A percentile compares a stretch with the other conserved stretches of the same genome.
These are phyloP conservation scores for Anthopleura sola DNA, from an alignment of 64 coral and sea anemone species.

Conservation along the genomic window DNA sequence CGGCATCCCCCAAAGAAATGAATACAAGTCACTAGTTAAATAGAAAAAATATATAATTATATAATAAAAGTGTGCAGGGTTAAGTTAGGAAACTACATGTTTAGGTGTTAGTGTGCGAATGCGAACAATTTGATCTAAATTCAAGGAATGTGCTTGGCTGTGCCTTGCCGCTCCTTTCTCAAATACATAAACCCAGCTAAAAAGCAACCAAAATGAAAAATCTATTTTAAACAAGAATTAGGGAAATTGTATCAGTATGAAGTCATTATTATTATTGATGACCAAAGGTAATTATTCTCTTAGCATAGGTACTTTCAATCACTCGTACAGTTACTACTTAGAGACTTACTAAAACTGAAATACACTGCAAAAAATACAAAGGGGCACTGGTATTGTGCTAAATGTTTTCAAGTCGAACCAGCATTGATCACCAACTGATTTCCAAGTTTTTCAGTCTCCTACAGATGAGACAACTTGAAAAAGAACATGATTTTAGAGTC, in stretches of 20 bases:
- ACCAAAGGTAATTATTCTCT: no score
- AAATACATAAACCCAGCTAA: background rate
- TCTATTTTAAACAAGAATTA: slow-evolving; percentile 7
- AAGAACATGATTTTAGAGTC: no score
- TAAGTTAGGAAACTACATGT: background rate
- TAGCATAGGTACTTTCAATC: no score
- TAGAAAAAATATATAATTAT: background rate
- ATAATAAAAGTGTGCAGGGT: slow-evolving; percentile 3
- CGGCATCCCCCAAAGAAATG: background rate
- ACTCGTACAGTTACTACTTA: no score
- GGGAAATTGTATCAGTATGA: background rate
- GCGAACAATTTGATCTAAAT: background rate
- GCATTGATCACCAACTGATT: no score
- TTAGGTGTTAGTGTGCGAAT: background rate
- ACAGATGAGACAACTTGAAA: no score
- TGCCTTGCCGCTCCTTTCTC: background rate
- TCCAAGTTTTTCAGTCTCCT: no score
- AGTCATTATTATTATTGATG: background rate
- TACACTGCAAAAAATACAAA: no score
- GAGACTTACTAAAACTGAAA: no score
- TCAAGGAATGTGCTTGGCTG: background rate
- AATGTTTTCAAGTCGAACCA: no score
- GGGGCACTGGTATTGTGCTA: no score
- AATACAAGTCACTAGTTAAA: slow-evolving; percentile 6
- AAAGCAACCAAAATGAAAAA: background rate